Percentiles rank a stretch among this genome's conserved stretches.
Evolutionary conservation across 2,797 vertebrate genomes (phyloP).

Genomic region (Tokudaia tokunoshimensis): DNA sequence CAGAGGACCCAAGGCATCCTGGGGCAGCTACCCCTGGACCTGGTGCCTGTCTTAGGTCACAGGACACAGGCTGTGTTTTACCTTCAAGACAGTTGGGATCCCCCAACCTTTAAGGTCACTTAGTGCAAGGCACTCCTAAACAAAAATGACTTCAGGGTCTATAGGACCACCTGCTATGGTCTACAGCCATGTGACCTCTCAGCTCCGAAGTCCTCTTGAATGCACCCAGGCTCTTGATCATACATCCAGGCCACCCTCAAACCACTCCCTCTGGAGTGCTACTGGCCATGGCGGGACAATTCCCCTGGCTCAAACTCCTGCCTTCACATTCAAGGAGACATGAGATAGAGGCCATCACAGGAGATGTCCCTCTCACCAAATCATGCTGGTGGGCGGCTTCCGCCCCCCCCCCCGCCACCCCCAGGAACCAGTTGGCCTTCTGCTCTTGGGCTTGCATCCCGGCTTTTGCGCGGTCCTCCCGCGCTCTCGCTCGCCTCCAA

Average conservation of each 20-base stretch:
- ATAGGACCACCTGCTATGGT: constrained; percentile 3
- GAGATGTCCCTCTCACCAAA: constrained; percentile 15
- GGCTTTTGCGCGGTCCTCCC: neutral
- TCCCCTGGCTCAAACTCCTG: constrained; percentile 70
- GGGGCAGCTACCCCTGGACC: neutral
- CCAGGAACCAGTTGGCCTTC: neutral
- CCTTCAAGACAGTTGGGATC: neutral
- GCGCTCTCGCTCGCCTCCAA: neutral
- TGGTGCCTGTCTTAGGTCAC: neutral
- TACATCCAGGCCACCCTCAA: neutral
- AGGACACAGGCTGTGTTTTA: neutral
- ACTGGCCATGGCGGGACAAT: constrained; percentile 34
- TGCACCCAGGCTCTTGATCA: neutral
- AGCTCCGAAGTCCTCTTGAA: neutral
- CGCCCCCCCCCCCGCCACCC: neutral
- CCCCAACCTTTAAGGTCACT: neutral
- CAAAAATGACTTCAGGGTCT: constrained; percentile 11
- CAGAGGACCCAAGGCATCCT: neutral
- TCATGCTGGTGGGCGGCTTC: neutral
- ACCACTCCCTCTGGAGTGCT: neutral
- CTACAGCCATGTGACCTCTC: neutral
- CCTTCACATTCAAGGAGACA: neutral
- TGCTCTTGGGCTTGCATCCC: neutral
- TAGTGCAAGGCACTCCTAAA: neutral
- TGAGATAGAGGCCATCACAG: neutral